Base-by-base conservation (phyloP, 2,113 vertebrate genomes). In the Gopherus flavomarginatus region DNA sequence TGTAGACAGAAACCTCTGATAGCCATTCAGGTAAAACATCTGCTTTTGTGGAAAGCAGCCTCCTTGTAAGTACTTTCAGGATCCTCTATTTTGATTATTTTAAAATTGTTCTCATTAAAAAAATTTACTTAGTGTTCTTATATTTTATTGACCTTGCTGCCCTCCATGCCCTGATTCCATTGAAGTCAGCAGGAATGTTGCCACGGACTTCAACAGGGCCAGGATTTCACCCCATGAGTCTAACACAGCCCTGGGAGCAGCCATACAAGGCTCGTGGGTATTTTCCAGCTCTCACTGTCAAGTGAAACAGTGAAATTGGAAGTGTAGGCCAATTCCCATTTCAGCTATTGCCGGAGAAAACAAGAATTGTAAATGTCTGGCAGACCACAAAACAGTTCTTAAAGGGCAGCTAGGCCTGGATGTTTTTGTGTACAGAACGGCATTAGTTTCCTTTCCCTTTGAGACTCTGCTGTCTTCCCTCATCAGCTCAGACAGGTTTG, bases 201-300 rank as follows among this genome's bases (percentile, higher is more conserved):
- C 94, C 94, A 97, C 14, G 0, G 1, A 53, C 81, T 93, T 97
- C 97, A 97, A 97, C 87, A 89, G 90, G 92, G 88, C 79, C 94
- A 96, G 96, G 96, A 96, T 91, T 89, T 93, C 97, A 97, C 97
- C 97, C 96, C 97, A 96, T 94, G 96, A 94, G 86, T 97, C 97
- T 86, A 93, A 38, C 21, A 24, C 2, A 2, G 96, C 86, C 86
- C 65, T 86, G 93, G 62, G 52, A 92, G 86, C 93, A 95, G 91
- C 87, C 94, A 89, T 72, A 72, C 0, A 82, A 81, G 81, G 85
- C 96, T 96, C 96, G 95, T 77, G 94, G 95, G 92, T 86, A 56
- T 90, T 96, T 95, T 83, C 56, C 62, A 97, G 85, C 59, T 93
- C 92, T 95, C 72, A 38, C 42, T 11, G 50, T 65, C 3, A 17